Base-by-base conservation (phyloP, 1,140 invertebrate species). In the Pomacea maculata region DNA sequence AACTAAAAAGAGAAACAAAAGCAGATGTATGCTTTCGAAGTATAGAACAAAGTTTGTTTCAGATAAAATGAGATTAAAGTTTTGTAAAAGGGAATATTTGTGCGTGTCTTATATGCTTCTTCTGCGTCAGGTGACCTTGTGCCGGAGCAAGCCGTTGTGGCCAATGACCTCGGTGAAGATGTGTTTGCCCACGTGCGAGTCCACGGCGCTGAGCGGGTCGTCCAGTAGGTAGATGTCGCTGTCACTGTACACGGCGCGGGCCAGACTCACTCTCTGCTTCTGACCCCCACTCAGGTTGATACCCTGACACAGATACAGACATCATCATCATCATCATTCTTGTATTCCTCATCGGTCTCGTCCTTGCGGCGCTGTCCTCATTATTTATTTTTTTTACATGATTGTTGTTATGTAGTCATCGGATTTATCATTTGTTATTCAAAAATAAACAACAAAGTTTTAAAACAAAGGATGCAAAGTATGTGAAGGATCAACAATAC, bases 191-290 rank as follows among this genome's bases (percentile, higher is more conserved):
- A 93, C 92, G 82, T 92, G 91, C 4, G 90, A 79, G 84, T 92
- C 92, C 17, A 92, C 89, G 73, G 92, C 92, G 75, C 89, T 89
- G 12, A 92, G 83, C 11, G 92, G 91, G 83, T 93, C 92, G 83
- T 95, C 95, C 45, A 95, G 86, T 7, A 95, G 91, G 86, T 95
- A 95, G 85, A 95, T 94, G 85, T 95, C 94, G 21, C 93, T 79
- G 82, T 91, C 82, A 54, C 83, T 84, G 78, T 93, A 92, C 6
- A 92, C 87, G 17, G 91, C 90, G 70, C 92, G 64, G 3, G 92
- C 92, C 45, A 92, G 80, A 71, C 87, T 87, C 17, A 92, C 85
- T 73, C 92, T 80, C 81, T 92, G 92, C 73, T 93, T 93, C 81
- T 92, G 92, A 15, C 92, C 91, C 45, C 91, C 91, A 82, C 89